These are phyloP conservation scores for Pseudomyrmex sp. DNA, from an alignment of 1,140 invertebrate genomes.

Conservation along the genomic window DNA sequence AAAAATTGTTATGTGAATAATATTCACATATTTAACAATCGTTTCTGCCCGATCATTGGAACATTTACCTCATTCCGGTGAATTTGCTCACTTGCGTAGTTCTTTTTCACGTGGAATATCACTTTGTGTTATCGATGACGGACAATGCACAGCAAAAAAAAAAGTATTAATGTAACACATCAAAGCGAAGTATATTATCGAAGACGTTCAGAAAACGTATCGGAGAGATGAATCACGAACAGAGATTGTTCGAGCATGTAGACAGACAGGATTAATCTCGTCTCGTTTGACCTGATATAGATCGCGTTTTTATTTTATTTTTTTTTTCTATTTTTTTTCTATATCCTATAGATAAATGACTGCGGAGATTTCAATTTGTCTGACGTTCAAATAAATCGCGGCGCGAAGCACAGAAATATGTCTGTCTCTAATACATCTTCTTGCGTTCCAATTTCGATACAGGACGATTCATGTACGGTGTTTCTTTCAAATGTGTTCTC, in stretches of 20 bases:
- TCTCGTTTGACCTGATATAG: background rate
- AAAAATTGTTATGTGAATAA: too few relatives aligned
- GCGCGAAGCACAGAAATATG: constrained; percentile 19
- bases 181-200: too few relatives aligned
- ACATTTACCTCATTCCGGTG: too few relatives aligned
- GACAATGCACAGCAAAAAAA: too few relatives aligned
- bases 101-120: too few relatives aligned
- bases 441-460: constrained; percentile 21
- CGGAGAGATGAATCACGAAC: background rate
- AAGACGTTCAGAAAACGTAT: background rate
- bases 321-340: too few relatives aligned
- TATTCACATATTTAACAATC: too few relatives aligned
- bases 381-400: constrained; percentile 37
- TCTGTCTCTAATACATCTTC: background rate
- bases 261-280: constrained; percentile 1
- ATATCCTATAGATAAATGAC: background rate
- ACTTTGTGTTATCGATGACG: too few relatives aligned
- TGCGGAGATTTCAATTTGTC: background rate
- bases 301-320: background rate
- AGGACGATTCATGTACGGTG: constrained; percentile 18
- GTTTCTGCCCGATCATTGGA: too few relatives aligned
- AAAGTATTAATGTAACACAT: background rate
- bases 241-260: background rate
- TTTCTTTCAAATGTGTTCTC: background rate
- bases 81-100: too few relatives aligned